Evolutionary conservation across 2,888 invertebrate genomes (phyloP).

Genomic region (Rotaria macrura): DNA sequence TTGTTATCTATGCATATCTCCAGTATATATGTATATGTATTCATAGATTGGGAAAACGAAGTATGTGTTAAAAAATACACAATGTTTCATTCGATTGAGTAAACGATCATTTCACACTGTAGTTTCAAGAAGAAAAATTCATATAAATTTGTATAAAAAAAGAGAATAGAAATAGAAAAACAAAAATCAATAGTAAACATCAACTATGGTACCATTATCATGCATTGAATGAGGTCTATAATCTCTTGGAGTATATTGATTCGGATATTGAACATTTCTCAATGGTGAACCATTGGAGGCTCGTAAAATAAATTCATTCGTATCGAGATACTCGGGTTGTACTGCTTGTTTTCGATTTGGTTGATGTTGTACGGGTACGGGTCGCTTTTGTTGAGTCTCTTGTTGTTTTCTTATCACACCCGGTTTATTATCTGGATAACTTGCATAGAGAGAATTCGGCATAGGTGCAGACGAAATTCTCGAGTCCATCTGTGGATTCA

Average conservation of each 20-base stretch:
- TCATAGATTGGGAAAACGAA: no score
- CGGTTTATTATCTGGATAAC: not conserved
- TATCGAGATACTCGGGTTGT: not conserved
- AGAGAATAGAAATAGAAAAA: not conserved
- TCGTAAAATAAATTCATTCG: conserved; percentile 3
- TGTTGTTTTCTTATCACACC: not conserved
- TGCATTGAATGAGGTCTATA: conserved; percentile 13
- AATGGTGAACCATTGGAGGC: not conserved
- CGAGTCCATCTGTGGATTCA: not conserved
- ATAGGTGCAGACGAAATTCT: not conserved
- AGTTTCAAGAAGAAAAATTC: not conserved
- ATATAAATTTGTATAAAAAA: not conserved
- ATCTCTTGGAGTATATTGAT: not conserved
- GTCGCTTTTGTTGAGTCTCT: not conserved
- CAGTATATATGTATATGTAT: no score
- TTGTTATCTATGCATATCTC: no score
- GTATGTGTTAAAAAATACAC: not conserved
- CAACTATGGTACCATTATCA: not conserved
- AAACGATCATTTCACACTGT: not conserved
- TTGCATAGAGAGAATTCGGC: not conserved
- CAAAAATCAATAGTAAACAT: not conserved
- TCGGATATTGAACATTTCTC: not conserved
- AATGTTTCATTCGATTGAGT: not conserved
- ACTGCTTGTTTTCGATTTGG: not conserved
- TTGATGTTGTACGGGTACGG: not conserved